Evolutionary conservation across 2,888 invertebrate genomes (phyloP), one percentile per base, ranked within the genome.

Genomic region (Tenthredo amoena): DNA sequence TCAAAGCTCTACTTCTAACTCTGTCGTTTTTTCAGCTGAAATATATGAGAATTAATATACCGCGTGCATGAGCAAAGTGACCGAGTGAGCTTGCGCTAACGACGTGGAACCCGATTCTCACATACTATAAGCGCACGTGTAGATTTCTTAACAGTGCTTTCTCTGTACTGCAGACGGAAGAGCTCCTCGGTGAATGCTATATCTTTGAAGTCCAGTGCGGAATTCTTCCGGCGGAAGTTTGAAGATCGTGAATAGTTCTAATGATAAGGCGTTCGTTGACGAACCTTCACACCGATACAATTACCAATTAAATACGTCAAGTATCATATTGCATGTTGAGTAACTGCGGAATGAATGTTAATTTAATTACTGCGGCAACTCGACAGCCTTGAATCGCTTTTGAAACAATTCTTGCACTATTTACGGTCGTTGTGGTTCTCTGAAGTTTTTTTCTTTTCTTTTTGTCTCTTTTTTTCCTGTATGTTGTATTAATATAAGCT

Each of bases 291-390:
- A 62, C 40, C 40, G 18, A 40, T 40, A 18, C 12, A 81, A 34
- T 62, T 3, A 18, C 37, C 58, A 81, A 81, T 62, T 81, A 79
- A 43, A 62, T 62, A 62, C 40, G 50, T n/a, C 58, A 26, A 37
- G 62, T 81, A 81, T 81, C 81, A 37, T 21, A 62, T 81, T 58
- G 15, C 81, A 37, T 21, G 58, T 62, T 40, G 21, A 81, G 62
- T 81, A 81, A 62, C 62, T 81, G n/a, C 12, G 81, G 40, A 81
- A 62, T 62, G 31, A 81, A 62, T 81, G 81, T 40, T 81, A 81
- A 81, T 81, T 21, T n/a, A 81, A 81, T 81, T 81, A 62, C 21
- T n/a, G 15, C 47, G 47, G 21, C 10, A 15, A 58, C 37, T 26
- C 9, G 21, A 62, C 37, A 62, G n/a, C 81, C 81, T 81, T 81